Base-by-base conservation (phyloP, 2,113 vertebrate genomes). In the Ancistrus triradiatus region DNA sequence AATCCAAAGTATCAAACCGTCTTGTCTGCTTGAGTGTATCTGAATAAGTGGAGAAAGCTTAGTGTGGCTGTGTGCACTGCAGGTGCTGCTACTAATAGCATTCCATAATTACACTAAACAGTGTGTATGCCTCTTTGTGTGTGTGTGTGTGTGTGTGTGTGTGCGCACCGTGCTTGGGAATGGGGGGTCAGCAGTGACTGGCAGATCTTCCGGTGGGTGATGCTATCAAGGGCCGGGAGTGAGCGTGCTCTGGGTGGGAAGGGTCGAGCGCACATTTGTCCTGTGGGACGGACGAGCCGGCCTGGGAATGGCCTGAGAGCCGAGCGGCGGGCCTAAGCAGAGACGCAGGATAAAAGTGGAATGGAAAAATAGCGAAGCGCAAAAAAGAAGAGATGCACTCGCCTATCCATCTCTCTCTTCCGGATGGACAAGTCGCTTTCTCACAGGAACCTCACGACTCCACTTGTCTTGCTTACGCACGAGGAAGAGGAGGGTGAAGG, bases 301-400 rank as follows among this genome's bases (percentile, higher is more conserved):
- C 80, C 81, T 87, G 84, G 82, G 84, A 86, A 87, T 78, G 42
- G 69, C 75, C 77, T 78, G 46, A 55, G 73, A 78, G 69, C 79
- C 69, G 74, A 77, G 72, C 77, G 70, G 68, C 78, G 51, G 31
- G 43, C 52, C 51, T 53, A 43, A 28, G 48, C 59, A 74, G 57
- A 50, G 55, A 72, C 53, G 24, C 46, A 13, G 66, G 77, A 82
- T 84, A 86, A 83, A 88, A 86, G 80, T 80, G 80, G 81, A 83
- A 81, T 85, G 87, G 88, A 87, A 88, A 89, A 80, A 83, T 59
- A 62, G 50, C 65, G 15, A 59, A 59, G 42, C 51, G 53, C 69
- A 78, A 70, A 77, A 80, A 65, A 58, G 60, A 73, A 80, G 73
- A 80, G 72, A 78, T 38, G 43, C 55, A 59, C 21, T 61, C 57